Base-by-base conservation (phyloP, 1,140 invertebrate species). In the Brachionus manjavacas region DNA sequence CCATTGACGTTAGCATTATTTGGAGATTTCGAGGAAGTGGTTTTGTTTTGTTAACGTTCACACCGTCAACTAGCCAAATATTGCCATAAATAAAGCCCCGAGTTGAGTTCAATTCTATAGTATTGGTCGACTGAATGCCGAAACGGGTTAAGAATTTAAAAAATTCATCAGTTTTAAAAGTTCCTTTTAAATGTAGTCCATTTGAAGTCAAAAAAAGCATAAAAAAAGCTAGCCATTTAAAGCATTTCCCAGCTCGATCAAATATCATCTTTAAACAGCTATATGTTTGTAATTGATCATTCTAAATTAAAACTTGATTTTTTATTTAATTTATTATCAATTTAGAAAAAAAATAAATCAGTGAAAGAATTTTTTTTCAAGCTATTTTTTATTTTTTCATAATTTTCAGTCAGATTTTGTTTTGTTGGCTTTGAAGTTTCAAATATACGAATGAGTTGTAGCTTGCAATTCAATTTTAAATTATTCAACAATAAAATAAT, bases 41-140 rank as follows among this genome's bases (percentile, higher is more conserved):
- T 35, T 68, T 11, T 4, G 49, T 64, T 81, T 43, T 60, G 25
- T 81, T 23, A 7, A 81, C 14, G 70, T 35, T 90, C 91, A 83
- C 93, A 20, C 68, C 16, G 90, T 89, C 94, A 96, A 79, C 91
- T 0, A 94, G 92, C 25, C 95, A 96, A 31, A 97, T 92, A 90
- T 97, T 97, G 16, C 96, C 96, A 89, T 95, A 97, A 86, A 97
- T 96, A 88, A 95, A 97, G 35, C 96, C 96, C 90, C 94, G 93
- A 84, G 95, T 95, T 85, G 94, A 92, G 85, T 92, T 92, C 64
- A 46, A 91, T 85, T 93, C 92, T 88, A 94, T 92, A 25, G 92
- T 91, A 88, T 96, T 94, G n/a, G 95, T 96, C 90, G 97, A 96
- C 90, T 97, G 95, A 89, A 98, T 95, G 81, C 96, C 96, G 89